Evolutionary conservation across 2,797 vertebrate species (phyloP).

Genomic region (Gallinago stenura): DNA sequence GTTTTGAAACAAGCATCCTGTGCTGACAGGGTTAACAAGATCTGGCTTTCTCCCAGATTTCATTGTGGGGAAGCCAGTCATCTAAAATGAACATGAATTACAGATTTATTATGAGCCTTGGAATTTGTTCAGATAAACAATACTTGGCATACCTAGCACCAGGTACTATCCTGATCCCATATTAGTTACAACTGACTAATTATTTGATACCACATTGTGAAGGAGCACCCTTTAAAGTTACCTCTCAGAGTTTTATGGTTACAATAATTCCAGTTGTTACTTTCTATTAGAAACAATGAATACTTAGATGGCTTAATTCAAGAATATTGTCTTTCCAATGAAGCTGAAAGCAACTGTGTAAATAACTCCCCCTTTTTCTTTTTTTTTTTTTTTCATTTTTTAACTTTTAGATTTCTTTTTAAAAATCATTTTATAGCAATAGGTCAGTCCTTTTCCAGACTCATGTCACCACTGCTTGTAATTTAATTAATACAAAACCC

Average conservation of each 20-base stretch:
- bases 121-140: constrained; percentile 36
- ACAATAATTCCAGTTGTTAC: not conserved
- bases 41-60: not conserved
- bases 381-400: not conserved
- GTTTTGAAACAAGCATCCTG: not conserved
- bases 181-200: not conserved
- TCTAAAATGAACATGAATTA: constrained; percentile 1
- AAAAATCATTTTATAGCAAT: not conserved
- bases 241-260: not conserved
- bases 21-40: not conserved
- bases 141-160: not conserved
- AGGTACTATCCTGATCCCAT: not conserved
- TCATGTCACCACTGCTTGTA: not conserved
- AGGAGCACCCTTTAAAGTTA: not conserved
- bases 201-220: not conserved
- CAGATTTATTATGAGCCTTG: constrained; percentile 1
- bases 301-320: not conserved
- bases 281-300: not conserved
- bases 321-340: not conserved
- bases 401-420: not conserved
- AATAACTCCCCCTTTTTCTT: fast-evolving
- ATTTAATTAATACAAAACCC: not conserved
- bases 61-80: not conserved
- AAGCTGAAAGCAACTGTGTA: not conserved
- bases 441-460: not conserved